Base-by-base conservation (phyloP, 1,140 invertebrate genomes). In the Cephus cinctus region DNA sequence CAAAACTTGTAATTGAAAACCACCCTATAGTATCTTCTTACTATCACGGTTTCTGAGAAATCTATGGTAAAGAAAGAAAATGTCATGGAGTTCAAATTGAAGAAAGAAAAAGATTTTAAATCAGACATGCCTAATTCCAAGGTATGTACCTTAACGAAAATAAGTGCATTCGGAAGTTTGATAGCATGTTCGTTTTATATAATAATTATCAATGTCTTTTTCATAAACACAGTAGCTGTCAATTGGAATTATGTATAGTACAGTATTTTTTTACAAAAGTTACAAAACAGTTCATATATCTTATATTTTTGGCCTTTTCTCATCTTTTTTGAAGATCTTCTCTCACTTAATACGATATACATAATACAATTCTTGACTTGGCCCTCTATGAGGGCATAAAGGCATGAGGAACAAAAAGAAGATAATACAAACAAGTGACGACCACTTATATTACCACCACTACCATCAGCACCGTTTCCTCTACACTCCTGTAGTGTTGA, bases 11-110 rank as follows among this genome's bases (percentile, higher is more conserved):
- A n/a, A n/a, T n/a, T n/a, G n/a, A n/a, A n/a, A n/a, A n/a, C n/a
- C n/a, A n/a, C n/a, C n/a, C n/a, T n/a, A n/a, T n/a, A n/a, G n/a
- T n/a, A n/a, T n/a, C n/a, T n/a, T n/a, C n/a, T n/a, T n/a, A n/a
- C n/a, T n/a, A n/a, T n/a, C n/a, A n/a, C n/a, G n/a, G n/a, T n/a
- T n/a, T n/a, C n/a, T n/a, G n/a, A n/a, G n/a, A n/a, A n/a, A n/a
- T n/a, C n/a, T n/a, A 25, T 20, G 22, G 36, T 14, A n/a, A 41
- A 46, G 38, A 55, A 55, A 32, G 48, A 71, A 53, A 57, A 72
- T 65, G 68, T 57, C 22, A 72, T 73, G 69, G 69, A 75, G 49
- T 49, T 56, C 27, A 63, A 70, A 32, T 45, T 54, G 32, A 72
- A 69, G 40, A 65, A 69, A 40, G 71, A 75, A 56, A 65, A 70